Evolutionary conservation across 2,113 vertebrate species (phyloP).

Genomic region (human (Homo sapiens)): GRCh38 chr14:51712501-51713000

Average conservation of each 20-base stretch:
- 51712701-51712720: background rate
- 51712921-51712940: conserved; percentile 49
- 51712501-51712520: conserved; percentile 98
- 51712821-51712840: background rate
- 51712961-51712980: conserved; percentile 6
- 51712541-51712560: conserved; percentile 97
- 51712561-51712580: background rate
- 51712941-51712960: conserved; percentile 54
- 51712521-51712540: conserved; percentile 98
- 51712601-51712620: background rate
- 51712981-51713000: background rate
- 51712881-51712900: background rate
- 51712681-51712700: background rate
- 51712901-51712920: conserved; percentile 34
- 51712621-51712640: background rate
- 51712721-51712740: background rate
- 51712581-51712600: background rate
- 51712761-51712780: conserved; percentile 19
- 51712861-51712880: background rate
- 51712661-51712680: background rate
- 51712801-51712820: conserved; percentile 13
- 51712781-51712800: background rate
- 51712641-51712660: background rate
- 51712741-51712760: background rate
- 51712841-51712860: background rate